A percentile compares a stretch with the other conserved stretches of the same genome.
Conservation (phyloP, 1,140 invertebrate genomes). For the Drosophila prosaltans region DNA sequence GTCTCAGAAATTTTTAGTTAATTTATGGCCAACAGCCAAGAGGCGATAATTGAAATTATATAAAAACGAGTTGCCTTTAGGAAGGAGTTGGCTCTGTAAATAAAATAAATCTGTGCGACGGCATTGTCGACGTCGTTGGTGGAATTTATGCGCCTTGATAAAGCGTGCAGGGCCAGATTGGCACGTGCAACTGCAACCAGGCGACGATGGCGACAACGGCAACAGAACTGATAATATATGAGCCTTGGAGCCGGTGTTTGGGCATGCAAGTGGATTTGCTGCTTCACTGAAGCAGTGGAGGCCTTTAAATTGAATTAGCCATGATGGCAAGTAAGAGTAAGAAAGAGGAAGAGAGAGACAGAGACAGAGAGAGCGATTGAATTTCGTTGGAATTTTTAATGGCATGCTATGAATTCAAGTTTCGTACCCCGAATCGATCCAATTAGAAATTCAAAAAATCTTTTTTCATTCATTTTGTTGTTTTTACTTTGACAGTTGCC, state of each 20-base stretch:
- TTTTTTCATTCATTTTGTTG: slow-evolving; percentile 29
- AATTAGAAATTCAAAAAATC: slow-evolving; percentile 65
- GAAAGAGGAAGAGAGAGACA: slow-evolving; percentile 11
- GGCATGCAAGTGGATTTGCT: slow-evolving; percentile 49
- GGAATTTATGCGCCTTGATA: slow-evolving; percentile 69
- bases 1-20: slow-evolving; percentile 46
- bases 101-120: slow-evolving; percentile 73
- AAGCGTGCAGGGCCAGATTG: slow-evolving; percentile 44
- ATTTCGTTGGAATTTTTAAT: slow-evolving; percentile 72
- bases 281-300: slow-evolving; percentile 22
- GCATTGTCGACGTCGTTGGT: slow-evolving; percentile 48
- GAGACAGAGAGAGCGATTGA: slow-evolving; percentile 17
- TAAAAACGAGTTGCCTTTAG: slow-evolving; percentile 28
- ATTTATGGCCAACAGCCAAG: slow-evolving; percentile 73
- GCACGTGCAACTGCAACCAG: slow-evolving; percentile 72
- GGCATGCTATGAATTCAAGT: slow-evolving; percentile 27
- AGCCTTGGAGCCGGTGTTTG: slow-evolving; percentile 32
- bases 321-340: background rate
- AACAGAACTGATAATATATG: slow-evolving; percentile 71
- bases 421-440: slow-evolving; percentile 65
- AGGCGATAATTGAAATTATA: slow-evolving; percentile 81
- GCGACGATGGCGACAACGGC: slow-evolving; percentile 16
- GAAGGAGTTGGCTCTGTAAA: slow-evolving; percentile 51
- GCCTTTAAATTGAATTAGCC: slow-evolving; percentile 74
- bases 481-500: slow-evolving; percentile 47